These are phyloP conservation scores for Tribolium castaneum DNA, from an alignment of 1,140 invertebrate species.

Conservation along the genomic window DNA sequence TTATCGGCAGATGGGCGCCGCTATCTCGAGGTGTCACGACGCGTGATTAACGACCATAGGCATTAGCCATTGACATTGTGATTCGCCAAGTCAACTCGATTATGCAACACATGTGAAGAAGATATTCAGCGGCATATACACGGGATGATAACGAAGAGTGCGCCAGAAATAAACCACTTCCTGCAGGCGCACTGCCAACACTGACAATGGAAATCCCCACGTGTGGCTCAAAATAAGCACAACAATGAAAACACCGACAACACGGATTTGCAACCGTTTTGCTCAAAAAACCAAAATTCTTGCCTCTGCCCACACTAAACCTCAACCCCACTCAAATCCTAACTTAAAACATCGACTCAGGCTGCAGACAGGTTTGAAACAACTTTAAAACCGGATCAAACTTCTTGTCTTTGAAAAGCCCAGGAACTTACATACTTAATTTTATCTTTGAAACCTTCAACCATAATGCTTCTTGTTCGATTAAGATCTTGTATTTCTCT, in stretches of 20 bases:
- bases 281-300: too few species aligned
- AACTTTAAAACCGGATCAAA: too few species aligned
- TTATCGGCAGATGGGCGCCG: conserved; percentile 50
- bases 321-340: too few species aligned
- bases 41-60: conserved; percentile 53
- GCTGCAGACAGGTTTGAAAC: too few species aligned
- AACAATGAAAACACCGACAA: not conserved
- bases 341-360: too few species aligned
- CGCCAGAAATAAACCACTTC: conserved; percentile 52
- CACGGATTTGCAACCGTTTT: not conserved
- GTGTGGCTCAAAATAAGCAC: conserved; percentile 29
- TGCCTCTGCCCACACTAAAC: too few species aligned
- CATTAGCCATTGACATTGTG: conserved; percentile 51
- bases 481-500: too few species aligned
- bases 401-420: too few species aligned
- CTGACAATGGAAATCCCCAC: conserved; percentile 56
- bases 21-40: conserved; percentile 49
- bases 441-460: too few species aligned
- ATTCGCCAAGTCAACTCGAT: conserved; percentile 5
- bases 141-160: conserved; percentile 22
- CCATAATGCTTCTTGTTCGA: too few species aligned
- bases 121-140: not conserved
- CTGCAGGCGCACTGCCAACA: conserved; percentile 55
- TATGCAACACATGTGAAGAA: conserved; percentile 1
- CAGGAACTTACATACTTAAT: too few species aligned